A percentile compares a stretch with the other conserved stretches of the same genome.
These are phyloP conservation scores for Lacanobia oleracea DNA, from an alignment of 2,888 invertebrate species.

Conservation along the genomic window DNA sequence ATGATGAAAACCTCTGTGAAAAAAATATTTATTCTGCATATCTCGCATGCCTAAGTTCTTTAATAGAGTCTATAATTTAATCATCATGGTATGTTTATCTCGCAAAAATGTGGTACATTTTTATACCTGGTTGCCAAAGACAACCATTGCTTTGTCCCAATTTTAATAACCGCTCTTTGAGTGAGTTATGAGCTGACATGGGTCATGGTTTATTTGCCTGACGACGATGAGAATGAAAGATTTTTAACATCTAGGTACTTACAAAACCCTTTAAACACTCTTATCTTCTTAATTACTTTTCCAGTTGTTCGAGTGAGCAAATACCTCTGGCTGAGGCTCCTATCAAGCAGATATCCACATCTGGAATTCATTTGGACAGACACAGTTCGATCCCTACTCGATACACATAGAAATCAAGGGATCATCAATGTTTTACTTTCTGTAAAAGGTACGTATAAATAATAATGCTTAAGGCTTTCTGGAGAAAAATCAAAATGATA, in stretches of 20 bases:
- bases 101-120: neutral
- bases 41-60: no score
- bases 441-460: constrained; percentile 88
- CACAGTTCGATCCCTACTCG: constrained; percentile 92
- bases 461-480: neutral
- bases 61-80: no score
- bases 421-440: constrained; percentile 93
- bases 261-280: neutral
- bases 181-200: neutral
- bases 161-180: neutral
- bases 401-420: constrained; percentile 94
- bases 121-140: neutral
- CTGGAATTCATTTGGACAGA: constrained; percentile 91
- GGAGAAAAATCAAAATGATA: no score
- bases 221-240: no score
- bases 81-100: no score
- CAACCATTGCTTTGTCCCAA: neutral
- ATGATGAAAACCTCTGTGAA: no score
- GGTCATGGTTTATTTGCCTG: neutral
- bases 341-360: constrained; percentile 91
- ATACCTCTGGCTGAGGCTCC: constrained; percentile 89
- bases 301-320: constrained; percentile 90
- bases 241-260: neutral
- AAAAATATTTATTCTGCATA: no score
- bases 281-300: constrained; percentile 58